phyloP scores from a whole-genome alignment of 1,140 invertebrate species.

The Drosophila asahinai region DNA sequence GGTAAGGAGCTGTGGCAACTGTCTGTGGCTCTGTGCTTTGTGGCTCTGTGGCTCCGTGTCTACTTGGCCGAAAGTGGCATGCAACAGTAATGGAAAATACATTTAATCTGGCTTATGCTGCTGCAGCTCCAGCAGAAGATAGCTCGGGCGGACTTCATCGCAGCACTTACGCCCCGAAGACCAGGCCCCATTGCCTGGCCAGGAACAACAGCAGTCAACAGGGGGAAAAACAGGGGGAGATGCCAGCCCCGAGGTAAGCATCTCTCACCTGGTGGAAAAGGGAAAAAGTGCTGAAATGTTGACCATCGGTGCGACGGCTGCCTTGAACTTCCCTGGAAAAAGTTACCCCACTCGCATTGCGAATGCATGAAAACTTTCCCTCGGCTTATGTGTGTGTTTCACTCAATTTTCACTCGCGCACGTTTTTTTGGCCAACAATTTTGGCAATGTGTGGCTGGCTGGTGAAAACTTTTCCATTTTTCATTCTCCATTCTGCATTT shows the following conservation, averaged over 20 bases:
- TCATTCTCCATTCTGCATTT: background rate
- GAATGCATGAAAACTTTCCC: slow-evolving; percentile 45
- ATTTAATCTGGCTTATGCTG: slow-evolving; percentile 50
- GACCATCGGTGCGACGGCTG: slow-evolving; percentile 20
- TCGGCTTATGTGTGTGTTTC: slow-evolving; percentile 29
- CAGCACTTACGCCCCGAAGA: slow-evolving; percentile 7
- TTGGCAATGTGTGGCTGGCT: slow-evolving; percentile 15
- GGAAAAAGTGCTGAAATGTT: slow-evolving; percentile 26
- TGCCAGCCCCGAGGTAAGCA: slow-evolving; percentile 4
- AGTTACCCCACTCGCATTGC: slow-evolving; percentile 33
- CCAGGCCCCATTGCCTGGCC: no score
- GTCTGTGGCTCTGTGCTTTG: slow-evolving; percentile 29
- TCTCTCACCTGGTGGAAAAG: slow-evolving; percentile 12
- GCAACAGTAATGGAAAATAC: slow-evolving; percentile 56
- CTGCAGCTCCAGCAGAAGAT: slow-evolving; percentile 23
- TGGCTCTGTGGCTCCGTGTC: slow-evolving; percentile 29
- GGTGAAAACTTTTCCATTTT: slow-evolving; percentile 32
- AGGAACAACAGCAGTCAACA: background rate
- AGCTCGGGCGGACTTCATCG: slow-evolving; percentile 41
- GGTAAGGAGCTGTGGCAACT: slow-evolving; percentile 19
- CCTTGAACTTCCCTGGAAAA: slow-evolving; percentile 34
- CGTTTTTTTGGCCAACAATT: slow-evolving; percentile 39
- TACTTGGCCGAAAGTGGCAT: slow-evolving; percentile 45
- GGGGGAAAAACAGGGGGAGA: background rate
- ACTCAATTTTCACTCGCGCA: slow-evolving; percentile 38